Evolutionary conservation across 35 echinoderm and acorn worm genomes (phyloP).

Genomic region (Heliocidaris tuberculata): DNA sequence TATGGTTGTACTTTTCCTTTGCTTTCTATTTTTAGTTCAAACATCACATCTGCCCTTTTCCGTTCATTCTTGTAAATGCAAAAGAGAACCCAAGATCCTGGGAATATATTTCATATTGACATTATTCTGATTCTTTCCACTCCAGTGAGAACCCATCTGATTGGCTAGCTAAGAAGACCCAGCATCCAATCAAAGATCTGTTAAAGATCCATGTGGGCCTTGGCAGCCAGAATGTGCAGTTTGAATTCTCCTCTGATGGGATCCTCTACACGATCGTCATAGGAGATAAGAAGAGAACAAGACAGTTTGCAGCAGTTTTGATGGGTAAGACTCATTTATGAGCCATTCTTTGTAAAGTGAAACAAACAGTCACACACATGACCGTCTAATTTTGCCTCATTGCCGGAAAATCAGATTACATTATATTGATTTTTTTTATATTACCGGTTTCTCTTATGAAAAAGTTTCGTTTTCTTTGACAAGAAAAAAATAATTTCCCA

Average conservation of each 20-base stretch:
- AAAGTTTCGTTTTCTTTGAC: too few species aligned
- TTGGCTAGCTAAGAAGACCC: slow-evolving; percentile 74
- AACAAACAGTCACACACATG: too few species aligned
- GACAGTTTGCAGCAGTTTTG: slow-evolving; percentile 50
- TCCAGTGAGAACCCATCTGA: slow-evolving; percentile 84
- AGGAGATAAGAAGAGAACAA: slow-evolving; percentile 49
- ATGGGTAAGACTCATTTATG: neutral
- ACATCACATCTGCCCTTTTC: too few species aligned
- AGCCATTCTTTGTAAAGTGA: too few species aligned
- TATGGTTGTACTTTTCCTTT: neutral
- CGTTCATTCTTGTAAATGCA: too few species aligned
- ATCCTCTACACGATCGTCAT: slow-evolving; percentile 67
- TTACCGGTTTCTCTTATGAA: too few species aligned
- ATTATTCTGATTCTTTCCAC: neutral
- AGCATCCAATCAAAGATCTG: slow-evolving; percentile 69
- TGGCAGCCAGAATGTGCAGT: slow-evolving; percentile 79
- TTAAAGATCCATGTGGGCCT: slow-evolving; percentile 76
- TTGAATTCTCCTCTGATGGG: slow-evolving; percentile 87
- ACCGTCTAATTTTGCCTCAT: too few species aligned
- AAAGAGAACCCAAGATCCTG: too few species aligned
- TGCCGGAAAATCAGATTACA: too few species aligned
- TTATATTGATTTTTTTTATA: too few species aligned
- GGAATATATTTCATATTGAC: neutral
- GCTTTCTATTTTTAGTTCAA: too few species aligned
- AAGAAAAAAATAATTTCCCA: too few species aligned